Evolutionary conservation across 2,888 invertebrate genomes (phyloP).

Genomic region (Eilema depressum): DNA sequence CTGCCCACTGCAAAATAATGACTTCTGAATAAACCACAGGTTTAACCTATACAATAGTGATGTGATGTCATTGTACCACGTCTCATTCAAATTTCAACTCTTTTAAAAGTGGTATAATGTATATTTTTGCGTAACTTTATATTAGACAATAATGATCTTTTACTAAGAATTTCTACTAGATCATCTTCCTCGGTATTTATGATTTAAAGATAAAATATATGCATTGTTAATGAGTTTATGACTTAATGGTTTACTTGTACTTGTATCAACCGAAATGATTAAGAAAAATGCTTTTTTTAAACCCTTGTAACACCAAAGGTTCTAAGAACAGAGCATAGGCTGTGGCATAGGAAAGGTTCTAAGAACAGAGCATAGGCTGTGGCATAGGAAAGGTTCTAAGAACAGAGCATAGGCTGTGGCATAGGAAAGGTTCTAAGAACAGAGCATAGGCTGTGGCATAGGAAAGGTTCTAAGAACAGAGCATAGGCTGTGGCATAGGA

Average conservation of each 20-base stretch:
- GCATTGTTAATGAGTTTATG: background rate
- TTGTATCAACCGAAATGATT: background rate
- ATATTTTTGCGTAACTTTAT: slow-evolving; percentile 3
- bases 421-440: background rate
- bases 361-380: background rate
- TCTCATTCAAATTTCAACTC: slow-evolving; percentile 22
- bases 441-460: too few relatives aligned
- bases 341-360: too few relatives aligned
- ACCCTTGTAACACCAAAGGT: background rate
- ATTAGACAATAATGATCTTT: slow-evolving; percentile 29
- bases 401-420: background rate
- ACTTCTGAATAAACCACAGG: slow-evolving; percentile 22
- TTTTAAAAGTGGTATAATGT: accelerated
- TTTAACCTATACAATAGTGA: background rate
- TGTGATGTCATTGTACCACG: background rate
- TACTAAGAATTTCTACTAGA: slow-evolving; percentile 40
- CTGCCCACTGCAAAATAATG: slow-evolving; percentile 26
- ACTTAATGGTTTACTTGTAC: background rate
- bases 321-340: background rate
- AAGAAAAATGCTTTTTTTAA: background rate
- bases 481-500: too few relatives aligned
- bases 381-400: background rate
- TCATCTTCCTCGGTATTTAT: slow-evolving; percentile 36
- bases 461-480: background rate
- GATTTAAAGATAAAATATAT: slow-evolving; percentile 28